Evolutionary conservation across 2,888 invertebrate genomes (phyloP).

Genomic region (Lepidocyrtoides sp.): DNA sequence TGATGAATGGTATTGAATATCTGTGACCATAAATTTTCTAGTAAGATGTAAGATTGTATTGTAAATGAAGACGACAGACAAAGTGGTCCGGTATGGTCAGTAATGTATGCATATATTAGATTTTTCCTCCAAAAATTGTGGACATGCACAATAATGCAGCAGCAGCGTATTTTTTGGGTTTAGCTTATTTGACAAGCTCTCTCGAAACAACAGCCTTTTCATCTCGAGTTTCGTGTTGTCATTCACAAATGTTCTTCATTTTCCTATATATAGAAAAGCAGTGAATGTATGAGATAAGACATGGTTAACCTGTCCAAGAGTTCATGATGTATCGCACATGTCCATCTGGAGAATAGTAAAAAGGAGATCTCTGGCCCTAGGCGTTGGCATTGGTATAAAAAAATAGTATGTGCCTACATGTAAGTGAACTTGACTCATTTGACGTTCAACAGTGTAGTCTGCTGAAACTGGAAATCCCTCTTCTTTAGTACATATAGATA

Average conservation of each 20-base stretch:
- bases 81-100: background rate
- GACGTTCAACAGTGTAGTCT: background rate
- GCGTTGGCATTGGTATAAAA: background rate
- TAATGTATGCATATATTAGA: background rate
- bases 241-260: constrained; percentile 13
- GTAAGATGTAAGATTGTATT: too few relatives aligned
- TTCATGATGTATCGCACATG: constrained; percentile 36
- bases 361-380: background rate
- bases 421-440: background rate
- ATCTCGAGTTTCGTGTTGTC: constrained; percentile 10
- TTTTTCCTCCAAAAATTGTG: constrained; percentile 9
- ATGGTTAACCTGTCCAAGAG: constrained; percentile 44
- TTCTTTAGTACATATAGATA: too few relatives aligned
- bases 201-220: background rate
- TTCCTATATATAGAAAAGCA: constrained; percentile 43
- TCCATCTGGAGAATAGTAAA: constrained; percentile 24
- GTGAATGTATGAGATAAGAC: background rate
- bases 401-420: background rate
- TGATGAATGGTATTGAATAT: too few relatives aligned
- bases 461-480: too few relatives aligned
- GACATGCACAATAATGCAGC: background rate
- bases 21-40: background rate
- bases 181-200: background rate
- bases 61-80: background rate
- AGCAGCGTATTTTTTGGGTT: background rate